Conservation (phyloP, 2,113 vertebrate species). For the Hiodon alosoides region DNA sequence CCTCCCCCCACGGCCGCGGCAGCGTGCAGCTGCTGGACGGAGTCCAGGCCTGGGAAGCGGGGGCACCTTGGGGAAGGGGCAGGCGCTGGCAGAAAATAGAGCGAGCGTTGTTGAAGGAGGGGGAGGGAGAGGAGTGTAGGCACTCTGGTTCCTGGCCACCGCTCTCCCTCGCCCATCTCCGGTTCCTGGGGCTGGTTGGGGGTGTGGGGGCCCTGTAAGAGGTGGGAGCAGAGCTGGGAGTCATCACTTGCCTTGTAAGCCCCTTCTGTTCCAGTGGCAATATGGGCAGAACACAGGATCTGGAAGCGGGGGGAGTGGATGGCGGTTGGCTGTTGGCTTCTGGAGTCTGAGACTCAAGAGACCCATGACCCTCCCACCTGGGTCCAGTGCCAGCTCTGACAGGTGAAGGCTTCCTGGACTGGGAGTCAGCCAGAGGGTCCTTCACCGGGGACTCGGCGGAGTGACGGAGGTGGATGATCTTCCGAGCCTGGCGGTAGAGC, state of each 20-base stretch:
- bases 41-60: conserved; percentile 35
- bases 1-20: conserved; percentile 43
- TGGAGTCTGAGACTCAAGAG: conserved; percentile 29
- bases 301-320: conserved; percentile 55
- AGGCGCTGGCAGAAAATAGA: conserved; percentile 71
- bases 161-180: conserved; percentile 38
- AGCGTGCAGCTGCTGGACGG: conserved; percentile 47
- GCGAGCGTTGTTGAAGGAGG: conserved; percentile 56
- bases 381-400: conserved; percentile 31
- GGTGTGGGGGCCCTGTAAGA: conserved; percentile 44
- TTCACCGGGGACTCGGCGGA: conserved; percentile 37
- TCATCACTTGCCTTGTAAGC: conserved; percentile 25
- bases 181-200: conserved; percentile 26
- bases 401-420: conserved; percentile 29
- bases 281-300: conserved; percentile 53
- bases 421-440: conserved; percentile 18
- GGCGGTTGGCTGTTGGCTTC: conserved; percentile 32
- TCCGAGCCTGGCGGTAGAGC: conserved; percentile 59
- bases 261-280: conserved; percentile 14
- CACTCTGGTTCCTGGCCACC: conserved; percentile 33
- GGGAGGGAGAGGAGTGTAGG: conserved; percentile 40
- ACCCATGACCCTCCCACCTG: conserved; percentile 27
- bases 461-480: conserved; percentile 62
- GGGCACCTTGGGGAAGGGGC: conserved; percentile 49
- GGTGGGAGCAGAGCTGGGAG: conserved; percentile 43